These are phyloP conservation scores for Ferdinandea cuprea DNA, from an alignment of 2,888 invertebrate species.

Conservation along the genomic window DNA sequence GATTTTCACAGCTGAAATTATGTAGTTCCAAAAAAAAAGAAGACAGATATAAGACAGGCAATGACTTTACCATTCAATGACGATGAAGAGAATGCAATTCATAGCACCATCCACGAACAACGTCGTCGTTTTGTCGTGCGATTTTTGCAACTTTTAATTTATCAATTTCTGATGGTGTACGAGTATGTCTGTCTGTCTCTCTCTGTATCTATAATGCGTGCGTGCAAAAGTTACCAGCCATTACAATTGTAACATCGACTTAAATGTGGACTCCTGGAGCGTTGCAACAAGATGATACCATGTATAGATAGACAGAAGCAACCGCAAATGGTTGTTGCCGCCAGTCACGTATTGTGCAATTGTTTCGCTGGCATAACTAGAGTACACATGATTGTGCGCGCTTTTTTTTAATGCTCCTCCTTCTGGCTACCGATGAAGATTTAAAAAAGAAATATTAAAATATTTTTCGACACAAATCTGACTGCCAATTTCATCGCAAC, in stretches of 20 bases:
- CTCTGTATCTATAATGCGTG: no score
- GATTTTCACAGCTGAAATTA: conserved; percentile 37
- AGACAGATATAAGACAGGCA: not conserved
- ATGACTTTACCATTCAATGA: conserved; percentile 37
- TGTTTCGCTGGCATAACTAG: conserved; percentile 5
- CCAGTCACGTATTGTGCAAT: conserved; percentile 35
- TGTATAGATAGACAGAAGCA: conserved; percentile 19
- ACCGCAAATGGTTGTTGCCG: conserved; percentile 39
- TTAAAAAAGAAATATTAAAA: not conserved
- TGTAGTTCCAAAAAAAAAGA: conserved; percentile 12
- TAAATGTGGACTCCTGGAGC: conserved; percentile 45
- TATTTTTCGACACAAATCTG: no score
- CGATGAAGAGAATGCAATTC: conserved; percentile 24
- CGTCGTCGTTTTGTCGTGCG: conserved; percentile 39
- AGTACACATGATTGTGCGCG: conserved; percentile 7
- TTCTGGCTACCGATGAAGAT: not conserved
- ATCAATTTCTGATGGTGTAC: conserved; percentile 26
- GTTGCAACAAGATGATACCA: conserved; percentile 18
- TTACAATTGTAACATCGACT: conserved; percentile 50
- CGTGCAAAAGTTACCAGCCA: conserved; percentile 17
- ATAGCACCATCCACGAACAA: conserved; percentile 36
- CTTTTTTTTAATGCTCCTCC: conserved; percentile 1
- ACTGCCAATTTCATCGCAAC: no score
- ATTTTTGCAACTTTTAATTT: conserved; percentile 57
- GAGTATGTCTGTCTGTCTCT: no score